phyloP scores from a whole-genome alignment of 2,888 invertebrate genomes.

The Bombyx huttoni region DNA sequence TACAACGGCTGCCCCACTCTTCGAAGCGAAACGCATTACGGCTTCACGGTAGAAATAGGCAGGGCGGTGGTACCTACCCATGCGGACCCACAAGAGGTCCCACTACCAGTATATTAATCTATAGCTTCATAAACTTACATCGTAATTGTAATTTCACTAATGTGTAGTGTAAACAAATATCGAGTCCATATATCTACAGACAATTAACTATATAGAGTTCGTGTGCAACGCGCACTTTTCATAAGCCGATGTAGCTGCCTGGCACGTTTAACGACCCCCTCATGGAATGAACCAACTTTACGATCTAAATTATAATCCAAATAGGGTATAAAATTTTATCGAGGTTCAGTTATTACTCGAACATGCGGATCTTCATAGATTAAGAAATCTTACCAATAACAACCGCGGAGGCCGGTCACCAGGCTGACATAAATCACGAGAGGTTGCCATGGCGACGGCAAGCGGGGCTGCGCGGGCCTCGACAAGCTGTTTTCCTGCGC shows the following conservation, averaged over 20 bases:
- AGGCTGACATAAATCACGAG: slow-evolving; percentile 47
- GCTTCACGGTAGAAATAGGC: too few species aligned
- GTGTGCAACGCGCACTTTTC: too few species aligned
- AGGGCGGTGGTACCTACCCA: too few species aligned
- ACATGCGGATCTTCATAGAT: slow-evolving; percentile 2
- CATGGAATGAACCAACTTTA: slow-evolving; percentile 11
- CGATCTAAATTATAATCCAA: slow-evolving; percentile 13
- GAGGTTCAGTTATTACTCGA: background rate
- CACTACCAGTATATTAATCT: too few species aligned
- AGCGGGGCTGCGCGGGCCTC: slow-evolving; percentile 10
- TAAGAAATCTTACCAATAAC: slow-evolving; percentile 12
- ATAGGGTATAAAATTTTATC: background rate
- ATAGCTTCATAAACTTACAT: too few species aligned
- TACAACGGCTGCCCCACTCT: too few species aligned
- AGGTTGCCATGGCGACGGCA: slow-evolving; percentile 46
- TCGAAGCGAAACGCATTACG: too few species aligned
- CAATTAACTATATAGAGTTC: too few species aligned
- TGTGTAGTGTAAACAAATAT: too few species aligned
- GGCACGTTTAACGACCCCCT: background rate
- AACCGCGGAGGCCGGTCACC: slow-evolving; percentile 25
- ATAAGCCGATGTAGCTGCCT: background rate
- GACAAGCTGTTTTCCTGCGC: slow-evolving; percentile 39
- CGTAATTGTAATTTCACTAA: too few species aligned
- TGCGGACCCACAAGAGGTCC: too few species aligned
- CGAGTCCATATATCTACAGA: too few species aligned